Evolutionary conservation across 2,113 vertebrate species (phyloP), one percentile per base, ranked within the genome.

Genomic region (Pelvicachromis taeniatus): DNA sequence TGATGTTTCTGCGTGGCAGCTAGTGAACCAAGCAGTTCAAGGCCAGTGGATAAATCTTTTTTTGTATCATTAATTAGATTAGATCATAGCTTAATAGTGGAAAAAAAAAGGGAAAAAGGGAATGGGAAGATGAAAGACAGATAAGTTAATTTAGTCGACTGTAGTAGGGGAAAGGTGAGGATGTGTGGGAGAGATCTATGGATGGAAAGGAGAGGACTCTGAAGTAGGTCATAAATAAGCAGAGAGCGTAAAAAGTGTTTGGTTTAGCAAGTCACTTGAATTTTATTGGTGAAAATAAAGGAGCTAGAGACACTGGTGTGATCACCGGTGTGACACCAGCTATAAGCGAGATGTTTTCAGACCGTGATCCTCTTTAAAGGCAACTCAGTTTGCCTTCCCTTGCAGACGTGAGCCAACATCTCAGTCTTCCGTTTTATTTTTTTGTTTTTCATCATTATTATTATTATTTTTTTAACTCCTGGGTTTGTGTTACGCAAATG

Each of bases 91-190:
- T 85, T 87, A 38, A 55, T 54, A n/a, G 35, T 16, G 17, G 31
- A 31, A 23, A 50, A 4, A 40, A 35, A 58, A 55, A 8, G 19
- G 10, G 17, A 31, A 35, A 42, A 38, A 42, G 78, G 63, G 61
- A 33, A 81, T 48, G 59, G 84, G 45, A 58, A 42, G 58, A 88
- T 85, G 83, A 80, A 81, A 55, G 55, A 13, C 31, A 85, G 78
- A 78, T 12, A 50, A 77, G 65, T 83, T 87, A 12, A 79, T 84
- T 91, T 85, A 90, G 78, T 23, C 93, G 89, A 90, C 86, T 92
- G 80, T 38, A 84, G 68, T 3, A 5, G n/a, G 35, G 45, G 77
- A 55, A 29, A 23, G 40, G 61, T 17, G 40, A 31, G 52, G 11
- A 42, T 82, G 87, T 88, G 88, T 88, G 73, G 82, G 89, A 81